phyloP scores from a whole-genome alignment of 2,113 vertebrate species.

The Arvicanthis niloticus region DNA sequence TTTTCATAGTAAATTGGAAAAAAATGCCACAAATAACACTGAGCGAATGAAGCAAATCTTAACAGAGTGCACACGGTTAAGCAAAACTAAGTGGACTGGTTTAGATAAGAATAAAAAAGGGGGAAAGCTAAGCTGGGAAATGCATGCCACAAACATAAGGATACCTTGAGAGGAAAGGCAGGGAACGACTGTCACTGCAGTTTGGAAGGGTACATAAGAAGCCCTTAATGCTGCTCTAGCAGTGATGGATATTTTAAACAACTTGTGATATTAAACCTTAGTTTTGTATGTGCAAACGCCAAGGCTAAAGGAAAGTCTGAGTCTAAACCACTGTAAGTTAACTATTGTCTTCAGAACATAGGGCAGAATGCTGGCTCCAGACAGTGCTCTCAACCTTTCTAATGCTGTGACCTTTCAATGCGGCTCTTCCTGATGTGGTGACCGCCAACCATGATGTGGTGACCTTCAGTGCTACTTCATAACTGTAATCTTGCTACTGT shows the following conservation, averaged over 20 bases:
- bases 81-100: not conserved
- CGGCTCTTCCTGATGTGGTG: not conserved
- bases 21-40: not conserved
- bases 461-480: not conserved
- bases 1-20: not conserved
- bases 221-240: not conserved
- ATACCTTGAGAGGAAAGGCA: not conserved
- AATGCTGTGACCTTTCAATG: not conserved
- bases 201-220: not conserved
- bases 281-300: not conserved
- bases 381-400: not conserved
- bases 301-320: not conserved
- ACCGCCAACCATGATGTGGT: not conserved
- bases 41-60: not conserved
- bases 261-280: not conserved
- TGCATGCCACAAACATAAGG: not conserved
- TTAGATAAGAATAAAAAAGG: not conserved
- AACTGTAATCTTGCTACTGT: not conserved
- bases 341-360: not conserved
- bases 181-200: not conserved
- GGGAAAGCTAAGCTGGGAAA: not conserved
- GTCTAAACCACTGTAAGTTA: not conserved
- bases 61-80: not conserved
- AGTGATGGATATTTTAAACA: not conserved
- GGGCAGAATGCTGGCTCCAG: not conserved